Evolutionary conservation across 1,140 invertebrate species (phyloP).

Genomic region (Drosophila yakuba): DNA sequence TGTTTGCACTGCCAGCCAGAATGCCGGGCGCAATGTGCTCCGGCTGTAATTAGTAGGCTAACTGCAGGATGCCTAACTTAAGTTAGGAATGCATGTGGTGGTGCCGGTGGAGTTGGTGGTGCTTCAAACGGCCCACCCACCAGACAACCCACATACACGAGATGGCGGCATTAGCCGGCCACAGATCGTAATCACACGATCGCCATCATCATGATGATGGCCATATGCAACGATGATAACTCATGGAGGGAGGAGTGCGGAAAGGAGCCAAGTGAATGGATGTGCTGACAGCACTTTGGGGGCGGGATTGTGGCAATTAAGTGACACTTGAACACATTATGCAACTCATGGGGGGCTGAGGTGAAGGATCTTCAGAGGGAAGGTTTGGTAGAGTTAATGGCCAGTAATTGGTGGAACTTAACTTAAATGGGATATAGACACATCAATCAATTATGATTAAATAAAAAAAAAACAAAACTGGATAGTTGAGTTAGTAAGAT

Average conservation of each 20-base stretch:
- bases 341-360: constrained; percentile 3
- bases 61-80: constrained; percentile 36
- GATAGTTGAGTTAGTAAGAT: no score
- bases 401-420: not conserved
- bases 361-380: not conserved
- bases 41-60: constrained; percentile 66
- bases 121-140: constrained; percentile 33
- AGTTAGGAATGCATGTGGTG: constrained; percentile 51
- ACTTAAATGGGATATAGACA: not conserved
- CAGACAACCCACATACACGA: constrained; percentile 43
- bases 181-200: constrained; percentile 36
- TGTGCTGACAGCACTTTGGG: constrained; percentile 32
- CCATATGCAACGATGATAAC: constrained; percentile 9
- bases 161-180: constrained; percentile 45
- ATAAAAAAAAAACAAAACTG: no score
- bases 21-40: constrained; percentile 59
- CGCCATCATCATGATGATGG: constrained; percentile 30
- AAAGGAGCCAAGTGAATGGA: constrained; percentile 13
- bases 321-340: constrained; percentile 33
- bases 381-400: not conserved
- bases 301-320: constrained; percentile 17
- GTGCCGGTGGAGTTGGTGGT: constrained; percentile 11
- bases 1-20: constrained; percentile 32
- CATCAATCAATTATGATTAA: not conserved
- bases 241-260: constrained; percentile 7